Percentiles rank a stretch among this genome's conserved stretches.
These are phyloP conservation scores for Scleropages formosus DNA, from an alignment of 2,797 vertebrate species.

Conservation along the genomic window DNA sequence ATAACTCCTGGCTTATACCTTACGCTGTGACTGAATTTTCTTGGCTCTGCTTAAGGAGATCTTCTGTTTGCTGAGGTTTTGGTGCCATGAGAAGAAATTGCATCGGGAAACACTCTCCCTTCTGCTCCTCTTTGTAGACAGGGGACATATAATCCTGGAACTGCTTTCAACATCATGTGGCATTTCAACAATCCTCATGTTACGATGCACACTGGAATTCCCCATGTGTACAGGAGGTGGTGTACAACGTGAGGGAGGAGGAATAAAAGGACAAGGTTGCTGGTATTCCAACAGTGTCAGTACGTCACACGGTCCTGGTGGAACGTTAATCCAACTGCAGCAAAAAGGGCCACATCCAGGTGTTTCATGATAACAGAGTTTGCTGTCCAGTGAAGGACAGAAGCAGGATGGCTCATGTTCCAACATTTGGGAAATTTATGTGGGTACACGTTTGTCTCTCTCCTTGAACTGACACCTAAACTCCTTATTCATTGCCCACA, in stretches of 20 bases:
- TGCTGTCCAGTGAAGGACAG: not conserved
- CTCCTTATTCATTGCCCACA: not conserved
- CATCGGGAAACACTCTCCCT: constrained; percentile 43
- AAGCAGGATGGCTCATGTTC: not conserved
- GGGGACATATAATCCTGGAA: constrained; percentile 46
- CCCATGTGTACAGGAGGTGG: constrained; percentile 35
- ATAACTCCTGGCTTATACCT: not conserved
- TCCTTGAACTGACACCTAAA: constrained; percentile 17
- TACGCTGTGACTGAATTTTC: not conserved
- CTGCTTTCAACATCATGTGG: constrained; percentile 43
- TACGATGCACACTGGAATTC: constrained; percentile 32
- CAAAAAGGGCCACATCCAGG: not conserved
- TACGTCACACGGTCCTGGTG: not conserved
- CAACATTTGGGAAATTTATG: constrained; percentile 10
- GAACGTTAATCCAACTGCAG: not conserved
- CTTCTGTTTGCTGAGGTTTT: too few species aligned
- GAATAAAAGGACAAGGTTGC: not conserved
- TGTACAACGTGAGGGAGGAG: constrained; percentile 14
- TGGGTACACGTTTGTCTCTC: not conserved
- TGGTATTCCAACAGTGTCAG: not conserved
- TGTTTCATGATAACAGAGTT: not conserved
- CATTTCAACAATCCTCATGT: constrained; percentile 39
- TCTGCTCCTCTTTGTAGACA: constrained; percentile 25
- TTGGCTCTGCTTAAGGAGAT: not conserved
- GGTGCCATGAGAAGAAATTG: constrained; percentile 45